Percentiles rank a stretch among this genome's conserved stretches.
phyloP scores from a whole-genome alignment of 1,140 invertebrate genomes.

The Polypedilum pembai region DNA sequence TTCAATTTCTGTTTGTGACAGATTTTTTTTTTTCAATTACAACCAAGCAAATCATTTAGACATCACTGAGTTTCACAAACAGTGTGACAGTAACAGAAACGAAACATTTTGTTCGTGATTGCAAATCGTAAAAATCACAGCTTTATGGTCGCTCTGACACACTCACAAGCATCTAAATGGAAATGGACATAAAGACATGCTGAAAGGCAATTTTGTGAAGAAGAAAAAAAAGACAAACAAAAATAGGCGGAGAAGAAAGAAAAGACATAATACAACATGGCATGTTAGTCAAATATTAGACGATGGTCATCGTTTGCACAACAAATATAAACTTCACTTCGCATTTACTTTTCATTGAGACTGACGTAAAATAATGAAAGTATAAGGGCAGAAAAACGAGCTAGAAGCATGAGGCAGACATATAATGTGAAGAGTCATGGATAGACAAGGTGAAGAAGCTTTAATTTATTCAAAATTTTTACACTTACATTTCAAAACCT shows the following conservation, averaged over 20 bases:
- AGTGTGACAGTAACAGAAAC: neutral
- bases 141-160: too few relatives aligned
- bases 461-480: too few relatives aligned
- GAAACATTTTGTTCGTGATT: neutral
- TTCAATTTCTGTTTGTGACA: constrained; percentile 6
- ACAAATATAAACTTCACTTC: constrained; percentile 4
- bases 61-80: neutral
- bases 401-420: too few relatives aligned
- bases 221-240: neutral
- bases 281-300: neutral
- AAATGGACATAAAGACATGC: neutral
- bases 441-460: too few relatives aligned
- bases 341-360: neutral
- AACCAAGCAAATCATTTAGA: too few relatives aligned
- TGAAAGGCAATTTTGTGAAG: neutral
- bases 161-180: neutral
- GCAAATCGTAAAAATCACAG: constrained; percentile 11
- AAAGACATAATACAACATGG: neutral
- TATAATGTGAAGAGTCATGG: too few relatives aligned
- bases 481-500: too few relatives aligned
- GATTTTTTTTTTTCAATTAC: neutral
- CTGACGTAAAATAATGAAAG: neutral
- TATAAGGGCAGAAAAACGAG: neutral
- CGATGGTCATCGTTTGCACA: neutral
- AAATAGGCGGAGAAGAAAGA: neutral